Evolutionary conservation across 2,797 vertebrate species (phyloP).

Genomic region (Discoglossus pictus): DNA sequence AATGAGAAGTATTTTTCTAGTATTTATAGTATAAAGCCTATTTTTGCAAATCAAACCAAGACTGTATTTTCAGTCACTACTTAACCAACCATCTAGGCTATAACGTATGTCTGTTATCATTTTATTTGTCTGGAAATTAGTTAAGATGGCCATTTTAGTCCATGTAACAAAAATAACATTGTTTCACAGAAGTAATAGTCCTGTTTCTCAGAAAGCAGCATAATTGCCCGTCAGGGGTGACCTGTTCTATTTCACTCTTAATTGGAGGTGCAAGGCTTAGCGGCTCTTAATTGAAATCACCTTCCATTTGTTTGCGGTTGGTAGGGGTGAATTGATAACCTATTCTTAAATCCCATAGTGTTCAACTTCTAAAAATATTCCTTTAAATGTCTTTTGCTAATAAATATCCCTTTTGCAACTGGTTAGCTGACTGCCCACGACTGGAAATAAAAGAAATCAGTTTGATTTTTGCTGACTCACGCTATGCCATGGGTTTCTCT

Average conservation of each 20-base stretch:
- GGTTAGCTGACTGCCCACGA: constrained; percentile 24
- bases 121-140: constrained; percentile 21
- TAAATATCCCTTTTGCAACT: constrained; percentile 29
- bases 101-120: constrained; percentile 11
- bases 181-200: constrained; percentile 16
- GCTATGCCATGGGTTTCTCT: constrained; percentile 21
- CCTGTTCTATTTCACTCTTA: constrained; percentile 32
- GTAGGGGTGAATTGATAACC: constrained; percentile 14
- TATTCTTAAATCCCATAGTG: constrained; percentile 4
- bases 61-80: too few relatives aligned
- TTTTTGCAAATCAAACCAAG: too few relatives aligned
- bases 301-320: constrained; percentile 21
- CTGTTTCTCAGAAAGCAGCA: background rate
- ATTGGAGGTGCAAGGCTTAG: constrained; percentile 22
- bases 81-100: constrained; percentile 1
- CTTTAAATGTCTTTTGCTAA: constrained; percentile 22
- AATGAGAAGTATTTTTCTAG: too few relatives aligned
- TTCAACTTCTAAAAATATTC: constrained; percentile 36
- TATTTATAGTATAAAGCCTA: too few relatives aligned
- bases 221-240: constrained; percentile 2
- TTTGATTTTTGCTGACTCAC: constrained; percentile 45
- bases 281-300: constrained; percentile 32
- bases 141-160: constrained; percentile 16
- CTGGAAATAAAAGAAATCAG: constrained; percentile 35
- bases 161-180: constrained; percentile 30